Evolutionary conservation across 2,797 vertebrate genomes (phyloP).

Genomic region (Ceryle rudis): DNA sequence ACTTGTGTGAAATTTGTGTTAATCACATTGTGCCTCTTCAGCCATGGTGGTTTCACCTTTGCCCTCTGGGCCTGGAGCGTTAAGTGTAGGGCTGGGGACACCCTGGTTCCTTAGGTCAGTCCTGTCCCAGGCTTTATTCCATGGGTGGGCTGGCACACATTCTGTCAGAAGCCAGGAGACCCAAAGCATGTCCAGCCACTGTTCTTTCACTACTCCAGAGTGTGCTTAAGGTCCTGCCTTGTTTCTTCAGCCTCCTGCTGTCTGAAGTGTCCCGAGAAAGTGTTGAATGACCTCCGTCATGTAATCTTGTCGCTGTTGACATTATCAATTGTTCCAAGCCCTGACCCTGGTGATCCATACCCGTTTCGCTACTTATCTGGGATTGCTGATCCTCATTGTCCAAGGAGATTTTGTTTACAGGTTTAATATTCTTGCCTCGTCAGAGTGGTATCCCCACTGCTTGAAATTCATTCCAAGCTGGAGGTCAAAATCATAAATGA

Average conservation of each 20-base stretch:
- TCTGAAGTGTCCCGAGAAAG: neutral
- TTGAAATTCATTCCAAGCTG: neutral
- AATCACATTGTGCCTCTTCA: neutral
- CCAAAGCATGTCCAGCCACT: rapidly evolving
- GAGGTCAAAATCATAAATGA: neutral
- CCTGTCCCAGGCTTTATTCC: neutral
- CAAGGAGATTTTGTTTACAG: rapidly evolving
- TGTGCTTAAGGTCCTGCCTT: neutral
- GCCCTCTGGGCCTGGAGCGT: rapidly evolving
- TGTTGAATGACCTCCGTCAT: neutral
- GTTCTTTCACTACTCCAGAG: neutral
- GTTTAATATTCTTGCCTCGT: neutral
- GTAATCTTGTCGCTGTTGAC: rapidly evolving
- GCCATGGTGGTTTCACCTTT: neutral
- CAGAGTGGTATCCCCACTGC: neutral
- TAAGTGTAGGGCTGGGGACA: rapidly evolving
- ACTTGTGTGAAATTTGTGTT: neutral
- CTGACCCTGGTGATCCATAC: neutral
- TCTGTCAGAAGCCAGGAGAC: neutral
- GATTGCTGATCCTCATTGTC: neutral
- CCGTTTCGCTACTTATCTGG: neutral
- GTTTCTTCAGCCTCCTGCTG: neutral
- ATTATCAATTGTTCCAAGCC: neutral
- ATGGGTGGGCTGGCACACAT: rapidly evolving
- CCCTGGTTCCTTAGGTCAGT: neutral